These are phyloP conservation scores for Nemapogon koenigi DNA, from an alignment of 2,888 invertebrate species.

Conservation along the genomic window DNA sequence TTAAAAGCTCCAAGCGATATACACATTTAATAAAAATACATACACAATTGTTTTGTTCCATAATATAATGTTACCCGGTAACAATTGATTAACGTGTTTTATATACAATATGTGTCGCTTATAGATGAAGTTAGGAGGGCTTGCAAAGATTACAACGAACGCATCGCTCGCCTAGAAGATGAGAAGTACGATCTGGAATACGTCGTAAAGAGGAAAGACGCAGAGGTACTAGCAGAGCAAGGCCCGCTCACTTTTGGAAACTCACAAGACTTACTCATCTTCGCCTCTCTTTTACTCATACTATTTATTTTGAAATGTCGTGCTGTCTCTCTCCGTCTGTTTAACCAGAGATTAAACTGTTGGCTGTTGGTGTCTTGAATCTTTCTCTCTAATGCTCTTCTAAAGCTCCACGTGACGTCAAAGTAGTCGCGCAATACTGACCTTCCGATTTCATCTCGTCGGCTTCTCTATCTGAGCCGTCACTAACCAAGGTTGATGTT, in stretches of 20 bases:
- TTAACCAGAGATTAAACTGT: constrained; percentile 37
- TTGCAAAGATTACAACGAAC: constrained; percentile 85
- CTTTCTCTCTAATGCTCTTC: constrained; percentile 45
- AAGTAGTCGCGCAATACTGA: constrained; percentile 34
- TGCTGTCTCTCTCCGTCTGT: constrained; percentile 49
- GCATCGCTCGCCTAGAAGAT: constrained; percentile 89
- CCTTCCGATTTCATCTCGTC: constrained; percentile 39
- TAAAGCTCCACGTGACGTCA: constrained; percentile 44
- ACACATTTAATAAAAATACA: constrained; percentile 1
- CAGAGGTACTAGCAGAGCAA: constrained; percentile 81
- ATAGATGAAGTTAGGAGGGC: constrained; percentile 79
- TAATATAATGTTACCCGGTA: constrained; percentile 5
- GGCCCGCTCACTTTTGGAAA: constrained; percentile 40
- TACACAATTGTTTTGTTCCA: constrained; percentile 3
- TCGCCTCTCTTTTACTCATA: constrained; percentile 42
- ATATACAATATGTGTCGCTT: constrained; percentile 38
- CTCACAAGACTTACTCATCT: constrained; percentile 49
- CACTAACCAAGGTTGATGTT: constrained; percentile 56
- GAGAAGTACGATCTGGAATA: constrained; percentile 98
- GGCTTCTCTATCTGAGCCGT: constrained; percentile 30
- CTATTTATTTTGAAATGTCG: constrained; percentile 46
- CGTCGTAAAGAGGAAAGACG: constrained; percentile 97
- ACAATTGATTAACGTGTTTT: not conserved
- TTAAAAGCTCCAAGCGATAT: not conserved
- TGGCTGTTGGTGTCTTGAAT: constrained; percentile 32